Base-by-base conservation (phyloP, 2,113 vertebrate species). In the Gavialis gangeticus region DNA sequence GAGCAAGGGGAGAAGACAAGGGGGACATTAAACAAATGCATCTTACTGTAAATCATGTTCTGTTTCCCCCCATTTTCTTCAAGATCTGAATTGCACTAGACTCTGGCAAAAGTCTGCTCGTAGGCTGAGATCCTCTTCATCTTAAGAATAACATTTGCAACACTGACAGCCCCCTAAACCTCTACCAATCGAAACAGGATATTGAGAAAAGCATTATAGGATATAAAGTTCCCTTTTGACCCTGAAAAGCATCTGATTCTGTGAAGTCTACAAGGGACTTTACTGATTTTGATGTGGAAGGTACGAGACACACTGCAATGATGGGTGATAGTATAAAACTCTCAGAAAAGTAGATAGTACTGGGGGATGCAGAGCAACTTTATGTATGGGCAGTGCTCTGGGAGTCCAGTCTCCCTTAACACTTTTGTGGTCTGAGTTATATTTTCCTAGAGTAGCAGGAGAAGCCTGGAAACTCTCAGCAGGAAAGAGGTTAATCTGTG, bases 401-500 rank as follows among this genome's bases (percentile, higher is more conserved):
- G 67, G 57, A 75, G 82, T 66, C 0, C 2, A 60, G 75, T 57
- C 66, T 59, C 79, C 71, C n/a, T 2, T 5, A 54, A 66, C 3
- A 2, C 0, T 0, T 30, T 66, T 75, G 75, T 6, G 2, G 24
- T 83, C 24, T 67, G 71, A 16, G 0, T 85, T 75, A 1, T 81
- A 55, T 89, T 93, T 90, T 93, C 59, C 79, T 84, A 46, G 58
- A 54, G 59, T 82, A 2, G 3, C 13, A 25, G 28, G 77, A 75
- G 63, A n/a, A 59, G 64, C 28, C 71, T 88, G 64, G 73, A 93
- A 93, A 92, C 63, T 91, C 75, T 58, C 78, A 80, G 55, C 6
- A 66, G 75, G 18, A 92, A 80, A 22, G 60, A 84, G 89, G 82
- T 75, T 93, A 85, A 85, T 83, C 27, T 57, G 11, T 92, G 94